These are phyloP conservation scores for Taeniopygia guttata DNA, from an alignment of 2,797 vertebrate species.

Conservation along the genomic window DNA sequence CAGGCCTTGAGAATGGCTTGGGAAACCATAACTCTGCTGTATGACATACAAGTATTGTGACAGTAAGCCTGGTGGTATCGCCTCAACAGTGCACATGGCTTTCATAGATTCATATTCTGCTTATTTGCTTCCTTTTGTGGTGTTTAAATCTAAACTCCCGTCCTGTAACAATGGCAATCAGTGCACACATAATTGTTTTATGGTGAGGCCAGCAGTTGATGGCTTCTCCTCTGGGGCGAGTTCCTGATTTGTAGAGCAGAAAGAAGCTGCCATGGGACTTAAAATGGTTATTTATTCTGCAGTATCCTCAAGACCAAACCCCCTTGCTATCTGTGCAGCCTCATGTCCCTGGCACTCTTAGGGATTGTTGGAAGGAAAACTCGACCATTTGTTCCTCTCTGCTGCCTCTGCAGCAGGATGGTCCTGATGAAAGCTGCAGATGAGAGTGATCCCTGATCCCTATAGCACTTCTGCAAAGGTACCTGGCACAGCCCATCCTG, in stretches of 20 bases:
- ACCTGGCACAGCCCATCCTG: neutral
- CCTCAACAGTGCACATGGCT: neutral
- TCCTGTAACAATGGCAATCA: neutral
- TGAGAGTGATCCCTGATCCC: neutral
- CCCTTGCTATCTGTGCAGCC: neutral
- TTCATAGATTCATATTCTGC: neutral
- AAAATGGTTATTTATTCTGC: neutral
- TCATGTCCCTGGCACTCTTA: too few relatives aligned
- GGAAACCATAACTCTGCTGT: neutral
- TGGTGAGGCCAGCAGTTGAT: neutral
- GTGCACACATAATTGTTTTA: neutral
- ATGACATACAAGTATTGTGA: neutral
- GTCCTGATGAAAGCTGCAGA: neutral
- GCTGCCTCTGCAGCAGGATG: neutral
- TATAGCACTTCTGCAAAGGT: neutral
- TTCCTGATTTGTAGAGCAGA: neutral
- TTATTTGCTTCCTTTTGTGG: neutral
- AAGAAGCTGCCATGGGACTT: neutral
- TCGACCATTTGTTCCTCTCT: fast-evolving
- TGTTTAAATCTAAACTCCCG: neutral
- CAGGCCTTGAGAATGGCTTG: neutral
- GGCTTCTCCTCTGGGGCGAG: neutral
- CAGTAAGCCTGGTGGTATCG: neutral
- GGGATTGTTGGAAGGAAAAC: neutral
- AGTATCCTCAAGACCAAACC: neutral